Evolutionary conservation across 2,888 invertebrate genomes (phyloP), one percentile per base, ranked within the genome.

Genomic region (Abrostola triplasia): DNA sequence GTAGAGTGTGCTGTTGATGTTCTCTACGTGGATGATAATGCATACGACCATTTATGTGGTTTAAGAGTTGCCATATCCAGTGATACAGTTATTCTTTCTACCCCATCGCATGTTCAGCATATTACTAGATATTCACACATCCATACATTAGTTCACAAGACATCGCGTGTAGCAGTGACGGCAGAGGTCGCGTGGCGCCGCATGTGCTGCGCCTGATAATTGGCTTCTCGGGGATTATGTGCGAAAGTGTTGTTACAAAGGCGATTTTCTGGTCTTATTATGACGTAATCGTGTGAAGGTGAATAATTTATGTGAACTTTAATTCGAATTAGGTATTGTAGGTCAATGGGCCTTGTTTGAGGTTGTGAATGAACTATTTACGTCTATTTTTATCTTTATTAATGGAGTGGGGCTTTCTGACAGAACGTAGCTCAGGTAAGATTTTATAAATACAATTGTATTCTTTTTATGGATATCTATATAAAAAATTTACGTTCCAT

Each of bases 181-280:
- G 57, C 65, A 55, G 58, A 73, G 78, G 82, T 83, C 82, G 77
- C 79, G 79, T 82, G 85, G 82, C 69, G 47, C 57, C 51, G 67
- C 82, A 70, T 77, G 83, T 81, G 79, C 69, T 65, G 24, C 4
- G 66, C 75, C 75, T 71, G 59, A 56, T 85, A 85, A 84, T 83
- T 82, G 86, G 85, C 82, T 86, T 81, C 73, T 13, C 49, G 35
- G 42, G 79, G 86, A 83, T 87, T 87, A 86, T 72, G 61, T 64
- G 80, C 64, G 82, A 85, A 83, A 84, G 80, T 83, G 80, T 84
- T 82, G 80, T 79, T 64, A 52, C 51, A 69, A 83, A 84, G 81
- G 69, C 77, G 75, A 78, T 83, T 78, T 70, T 63, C 60, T 54
- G 44, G 69, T 64, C 70, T 75, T 71, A 38, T 47, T 9, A 64